Evolutionary conservation across 2,888 invertebrate species (phyloP).

Genomic region (Falcaria lacertinaria): DNA sequence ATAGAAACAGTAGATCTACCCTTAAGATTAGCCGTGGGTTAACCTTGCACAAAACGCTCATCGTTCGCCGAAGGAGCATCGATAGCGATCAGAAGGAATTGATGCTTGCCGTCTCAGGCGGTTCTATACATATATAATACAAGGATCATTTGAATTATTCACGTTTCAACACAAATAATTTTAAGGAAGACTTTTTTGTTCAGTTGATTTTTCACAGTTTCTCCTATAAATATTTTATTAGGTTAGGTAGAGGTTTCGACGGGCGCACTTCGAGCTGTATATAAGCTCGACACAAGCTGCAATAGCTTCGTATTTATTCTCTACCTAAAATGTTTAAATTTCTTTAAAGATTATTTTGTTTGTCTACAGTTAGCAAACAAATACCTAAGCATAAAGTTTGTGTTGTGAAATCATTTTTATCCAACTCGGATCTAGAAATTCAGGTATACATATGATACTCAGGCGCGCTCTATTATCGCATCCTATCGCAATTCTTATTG

Average conservation of each 20-base stretch:
- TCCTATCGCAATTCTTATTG: constrained; percentile 16
- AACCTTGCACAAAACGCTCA: constrained; percentile 14
- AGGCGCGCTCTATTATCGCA: constrained; percentile 14
- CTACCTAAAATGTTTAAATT: too few relatives aligned
- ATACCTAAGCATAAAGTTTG: too few relatives aligned
- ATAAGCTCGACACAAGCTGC: too few relatives aligned
- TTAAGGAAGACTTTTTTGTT: not conserved
- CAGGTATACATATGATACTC: not conserved
- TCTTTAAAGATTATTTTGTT: too few relatives aligned
- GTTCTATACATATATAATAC: not conserved
- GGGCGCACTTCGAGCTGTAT: too few relatives aligned
- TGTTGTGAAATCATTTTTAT: too few relatives aligned
- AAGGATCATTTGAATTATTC: constrained; percentile 10
- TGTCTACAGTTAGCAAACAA: too few relatives aligned
- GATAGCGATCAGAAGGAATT: constrained; percentile 15
- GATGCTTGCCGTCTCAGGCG: constrained; percentile 2
- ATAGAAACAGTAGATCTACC: constrained; percentile 9
- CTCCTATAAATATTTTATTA: too few relatives aligned
- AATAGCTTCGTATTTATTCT: too few relatives aligned
- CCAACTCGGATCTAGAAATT: not conserved
- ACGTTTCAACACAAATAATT: not conserved
- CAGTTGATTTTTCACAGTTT: not conserved
- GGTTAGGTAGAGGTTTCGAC: too few relatives aligned
- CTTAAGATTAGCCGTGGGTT: constrained; percentile 12
- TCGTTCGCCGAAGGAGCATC: constrained; percentile 13